Conservation (phyloP, 2,888 invertebrate genomes). For the Andrena marginata region DNA sequence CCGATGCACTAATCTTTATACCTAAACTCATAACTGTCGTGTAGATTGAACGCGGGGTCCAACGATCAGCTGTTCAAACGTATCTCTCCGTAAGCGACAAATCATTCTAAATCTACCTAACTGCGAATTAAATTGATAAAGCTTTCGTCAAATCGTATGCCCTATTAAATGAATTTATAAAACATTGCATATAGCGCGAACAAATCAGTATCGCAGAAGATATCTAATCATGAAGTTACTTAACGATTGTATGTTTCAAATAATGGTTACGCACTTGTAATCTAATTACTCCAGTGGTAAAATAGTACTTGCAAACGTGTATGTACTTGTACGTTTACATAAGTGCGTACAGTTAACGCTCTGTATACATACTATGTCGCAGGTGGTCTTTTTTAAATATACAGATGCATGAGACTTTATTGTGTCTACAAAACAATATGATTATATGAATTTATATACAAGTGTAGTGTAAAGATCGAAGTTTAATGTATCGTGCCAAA, state of each 20-base stretch:
- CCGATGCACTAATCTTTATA: slow-evolving; percentile 14
- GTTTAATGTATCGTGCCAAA: slow-evolving; percentile 63
- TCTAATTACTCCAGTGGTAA: slow-evolving; percentile 35
- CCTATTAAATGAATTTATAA: slow-evolving; percentile 16
- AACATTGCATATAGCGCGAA: slow-evolving; percentile 31
- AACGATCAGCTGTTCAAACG: slow-evolving; percentile 6
- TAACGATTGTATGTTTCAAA: slow-evolving; percentile 41
- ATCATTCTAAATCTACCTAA: slow-evolving; percentile 12
- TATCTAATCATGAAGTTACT: slow-evolving; percentile 56
- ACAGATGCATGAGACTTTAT: slow-evolving; percentile 3
- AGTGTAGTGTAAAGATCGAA: slow-evolving; percentile 17
- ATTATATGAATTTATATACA: slow-evolving; percentile 1
- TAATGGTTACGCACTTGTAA: slow-evolving; percentile 33
- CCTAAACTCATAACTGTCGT: slow-evolving; percentile 11
- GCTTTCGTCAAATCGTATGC: slow-evolving; percentile 17
- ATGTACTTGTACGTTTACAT: slow-evolving; percentile 40
- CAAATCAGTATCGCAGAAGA: slow-evolving; percentile 55
- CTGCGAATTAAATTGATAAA: slow-evolving; percentile 25
- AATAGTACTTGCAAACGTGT: slow-evolving; percentile 48
- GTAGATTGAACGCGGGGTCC: slow-evolving; percentile 15
- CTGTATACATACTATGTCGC: slow-evolving; percentile 43
- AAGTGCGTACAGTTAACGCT: slow-evolving; percentile 39
- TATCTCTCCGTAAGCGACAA: slow-evolving; percentile 8
- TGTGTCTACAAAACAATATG: slow-evolving; percentile 9
- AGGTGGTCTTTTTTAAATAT: slow-evolving; percentile 52